phyloP scores from a whole-genome alignment of 1,140 invertebrate genomes.

The Lepidurus arcticus region DNA sequence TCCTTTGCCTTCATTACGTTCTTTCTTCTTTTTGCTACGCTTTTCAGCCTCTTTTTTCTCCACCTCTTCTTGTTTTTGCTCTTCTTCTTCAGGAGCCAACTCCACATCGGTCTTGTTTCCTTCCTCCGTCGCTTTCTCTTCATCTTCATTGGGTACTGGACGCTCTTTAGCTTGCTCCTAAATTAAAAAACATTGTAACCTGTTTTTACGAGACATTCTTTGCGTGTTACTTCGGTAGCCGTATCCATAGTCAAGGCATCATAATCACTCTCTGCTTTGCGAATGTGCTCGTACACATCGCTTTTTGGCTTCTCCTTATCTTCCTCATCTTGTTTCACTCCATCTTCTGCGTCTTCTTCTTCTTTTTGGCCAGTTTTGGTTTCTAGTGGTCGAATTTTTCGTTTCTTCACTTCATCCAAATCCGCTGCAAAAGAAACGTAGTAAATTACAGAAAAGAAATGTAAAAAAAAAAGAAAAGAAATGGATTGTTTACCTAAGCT shows the following conservation, averaged over 20 bases:
- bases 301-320: slow-evolving; percentile 34
- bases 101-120: not conserved
- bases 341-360: slow-evolving; percentile 41
- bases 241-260: slow-evolving; percentile 54
- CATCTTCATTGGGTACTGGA: slow-evolving; percentile 56
- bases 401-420: slow-evolving; percentile 28
- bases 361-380: slow-evolving; percentile 35
- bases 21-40: slow-evolving; percentile 35
- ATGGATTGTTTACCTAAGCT: not conserved
- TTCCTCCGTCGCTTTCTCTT: slow-evolving; percentile 52
- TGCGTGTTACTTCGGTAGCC: slow-evolving; percentile 46
- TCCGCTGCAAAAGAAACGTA: not conserved
- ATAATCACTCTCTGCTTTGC: slow-evolving; percentile 38
- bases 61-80: slow-evolving; percentile 38
- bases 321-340: slow-evolving; percentile 35
- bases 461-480: not conserved
- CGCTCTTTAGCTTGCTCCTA: slow-evolving; percentile 73
- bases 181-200: not conserved
- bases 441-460: not conserved
- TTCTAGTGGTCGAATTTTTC: slow-evolving; percentile 30
- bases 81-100: slow-evolving; percentile 32
- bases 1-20: slow-evolving; percentile 33
- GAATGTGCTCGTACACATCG: slow-evolving; percentile 33
- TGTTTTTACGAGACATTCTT: not conserved
- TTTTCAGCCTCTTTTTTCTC: slow-evolving; percentile 35